A percentile compares a stretch with the other conserved stretches of the same genome.
Evolutionary conservation across 2,888 invertebrate species (phyloP).

Genomic region (Eristalinus aeneus): DNA sequence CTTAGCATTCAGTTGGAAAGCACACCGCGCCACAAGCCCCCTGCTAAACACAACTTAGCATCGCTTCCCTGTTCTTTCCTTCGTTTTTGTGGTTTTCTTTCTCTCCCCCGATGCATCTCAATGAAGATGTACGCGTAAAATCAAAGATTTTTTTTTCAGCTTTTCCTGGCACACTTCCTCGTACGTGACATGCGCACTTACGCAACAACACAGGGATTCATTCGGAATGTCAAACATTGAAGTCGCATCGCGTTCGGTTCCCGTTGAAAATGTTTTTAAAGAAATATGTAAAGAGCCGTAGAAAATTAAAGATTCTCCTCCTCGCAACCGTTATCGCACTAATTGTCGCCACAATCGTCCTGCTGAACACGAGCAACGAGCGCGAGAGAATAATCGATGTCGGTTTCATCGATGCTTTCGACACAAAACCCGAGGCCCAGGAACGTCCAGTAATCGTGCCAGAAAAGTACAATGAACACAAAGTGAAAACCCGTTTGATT

Average conservation of each 20-base stretch:
- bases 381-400: conserved; percentile 72
- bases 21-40: conserved; percentile 11
- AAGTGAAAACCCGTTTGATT: conserved; percentile 78
- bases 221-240: conserved; percentile 64
- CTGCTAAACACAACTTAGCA: conserved; percentile 33
- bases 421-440: conserved; percentile 72
- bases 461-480: conserved; percentile 80
- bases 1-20: conserved; percentile 38
- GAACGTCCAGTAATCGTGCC: conserved; percentile 78
- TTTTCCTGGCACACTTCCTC: conserved; percentile 9
- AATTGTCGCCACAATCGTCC: conserved; percentile 77
- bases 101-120: conserved; percentile 22
- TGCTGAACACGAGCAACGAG: conserved; percentile 74
- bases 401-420: conserved; percentile 74
- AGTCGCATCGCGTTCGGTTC: conserved; percentile 57
- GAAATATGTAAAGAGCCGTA: conserved; percentile 80
- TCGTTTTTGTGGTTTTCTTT: neutral
- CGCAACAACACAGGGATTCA: conserved; percentile 52
- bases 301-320: conserved; percentile 78
- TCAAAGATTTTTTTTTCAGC: neutral
- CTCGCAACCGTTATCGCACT: conserved; percentile 77
- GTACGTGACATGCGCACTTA: conserved; percentile 55
- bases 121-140: conserved; percentile 7
- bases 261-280: conserved; percentile 77
- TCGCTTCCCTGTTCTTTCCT: neutral